Evolutionary conservation across 1,140 invertebrate species (phyloP), one percentile per base, ranked within the genome.

Genomic region (Drosophila malerkotliana): DNA sequence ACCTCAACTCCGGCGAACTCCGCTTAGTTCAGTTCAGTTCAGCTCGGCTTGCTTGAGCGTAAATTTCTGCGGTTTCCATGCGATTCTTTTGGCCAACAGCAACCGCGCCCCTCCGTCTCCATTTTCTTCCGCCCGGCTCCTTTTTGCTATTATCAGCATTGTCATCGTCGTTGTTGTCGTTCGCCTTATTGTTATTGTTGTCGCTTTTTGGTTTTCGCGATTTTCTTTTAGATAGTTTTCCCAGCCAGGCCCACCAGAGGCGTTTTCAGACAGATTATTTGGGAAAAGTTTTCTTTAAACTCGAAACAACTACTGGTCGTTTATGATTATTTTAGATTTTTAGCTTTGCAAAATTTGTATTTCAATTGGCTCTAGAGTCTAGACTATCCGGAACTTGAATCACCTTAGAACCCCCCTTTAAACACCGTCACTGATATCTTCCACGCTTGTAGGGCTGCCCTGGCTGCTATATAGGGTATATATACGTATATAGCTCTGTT

Each of bases 1-100:
- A 77, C 63, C 74, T 87, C 56, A 71, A 61, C 44, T 74, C 57
- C 34, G 72, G 41, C 41, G 41, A 45, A 45, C 73, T 74, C 54
- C 53, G 77, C 67, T 69, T 54, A 24, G 55, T 67, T 34, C 24
- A 48, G 58, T 52, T 68, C 45, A 28, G 71, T 44, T 62, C 55
- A 66, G 76, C 47, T 52, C 63, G 47, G 49, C 63, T 59, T 44
- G 72, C 67, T 62, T 76, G 53, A 80, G 77, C 61, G 79, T 82
- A 49, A 54, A 82, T 84, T 84, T 77, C 75, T 87, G 81, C 45
- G 82, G 78, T 87, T 85, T 81, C 59, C 76, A 54, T 67, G 68
- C 77, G 48, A 67, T 82, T 77, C 69, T 76, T 76, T 67, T 28
- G 60, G 52, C 28, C 52, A 18, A 37, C 14, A 9, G n/a, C 8